Evolutionary conservation across 2,888 invertebrate genomes (phyloP).

Genomic region (Brenthis hecate): DNA sequence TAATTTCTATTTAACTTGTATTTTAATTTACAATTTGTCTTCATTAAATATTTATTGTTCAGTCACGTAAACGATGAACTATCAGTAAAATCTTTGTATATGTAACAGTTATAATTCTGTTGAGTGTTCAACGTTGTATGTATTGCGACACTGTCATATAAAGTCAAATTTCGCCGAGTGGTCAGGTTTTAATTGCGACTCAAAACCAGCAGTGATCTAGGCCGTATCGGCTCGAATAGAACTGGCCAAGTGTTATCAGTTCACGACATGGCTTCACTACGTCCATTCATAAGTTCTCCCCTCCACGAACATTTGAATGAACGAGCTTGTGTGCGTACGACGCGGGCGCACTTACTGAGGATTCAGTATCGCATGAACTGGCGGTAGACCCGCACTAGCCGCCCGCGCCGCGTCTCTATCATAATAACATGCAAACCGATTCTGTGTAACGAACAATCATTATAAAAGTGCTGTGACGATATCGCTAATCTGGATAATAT

Average conservation of each 20-base stretch:
- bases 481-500: conserved; percentile 79
- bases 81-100: conserved; percentile 12
- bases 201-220: conserved; percentile 39
- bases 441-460: conserved; percentile 64
- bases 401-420: conserved; percentile 51
- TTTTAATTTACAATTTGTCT: conserved; percentile 32
- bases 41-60: conserved; percentile 10
- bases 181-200: conserved; percentile 34
- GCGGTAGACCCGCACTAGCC: conserved; percentile 52
- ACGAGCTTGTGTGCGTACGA: conserved; percentile 63
- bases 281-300: conserved; percentile 80
- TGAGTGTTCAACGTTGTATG: conserved; percentile 15
- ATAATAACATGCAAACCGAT: conserved; percentile 68
- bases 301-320: conserved; percentile 68
- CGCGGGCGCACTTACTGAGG: conserved; percentile 65
- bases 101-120: conserved; percentile 7
- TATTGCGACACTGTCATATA: conserved; percentile 46
- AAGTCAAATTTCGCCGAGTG: conserved; percentile 48
- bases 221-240: conserved; percentile 62
- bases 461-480: conserved; percentile 62
- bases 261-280: conserved; percentile 69
- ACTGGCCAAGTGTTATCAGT: conserved; percentile 71
- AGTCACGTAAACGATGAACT: conserved; percentile 16
- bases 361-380: conserved; percentile 64
- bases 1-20: conserved; percentile 24